A percentile compares a stretch with the other conserved stretches of the same genome.
phyloP scores from a whole-genome alignment of 2,888 invertebrate species.

The Fissipunctia ypsillon region DNA sequence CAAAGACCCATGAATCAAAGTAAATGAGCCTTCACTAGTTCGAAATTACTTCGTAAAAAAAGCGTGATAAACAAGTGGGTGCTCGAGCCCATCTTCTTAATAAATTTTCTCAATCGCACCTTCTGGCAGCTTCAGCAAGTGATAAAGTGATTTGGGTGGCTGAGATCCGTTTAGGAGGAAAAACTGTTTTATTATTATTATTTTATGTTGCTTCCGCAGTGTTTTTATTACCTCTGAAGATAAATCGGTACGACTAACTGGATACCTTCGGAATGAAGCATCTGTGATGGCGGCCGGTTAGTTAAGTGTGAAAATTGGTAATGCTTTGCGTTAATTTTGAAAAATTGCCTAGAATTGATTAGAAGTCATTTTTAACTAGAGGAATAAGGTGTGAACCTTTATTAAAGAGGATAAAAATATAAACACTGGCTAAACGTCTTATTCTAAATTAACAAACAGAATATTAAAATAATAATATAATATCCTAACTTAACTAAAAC shows the following conservation, averaged over 20 bases:
- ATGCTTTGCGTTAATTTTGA: neutral
- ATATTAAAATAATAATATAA: too few species aligned
- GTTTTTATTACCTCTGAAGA: slow-evolving; percentile 45
- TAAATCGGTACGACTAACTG: slow-evolving; percentile 33
- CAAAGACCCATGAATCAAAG: neutral
- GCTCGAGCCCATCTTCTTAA: slow-evolving; percentile 7
- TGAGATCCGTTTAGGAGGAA: slow-evolving; percentile 21
- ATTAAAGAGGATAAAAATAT: too few species aligned
- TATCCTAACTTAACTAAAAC: too few species aligned
- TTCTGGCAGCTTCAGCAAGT: slow-evolving; percentile 27
- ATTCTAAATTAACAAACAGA: too few species aligned
- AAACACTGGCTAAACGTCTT: too few species aligned
- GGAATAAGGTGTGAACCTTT: neutral
- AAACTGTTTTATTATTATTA: slow-evolving; percentile 31
- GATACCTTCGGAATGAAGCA: neutral
- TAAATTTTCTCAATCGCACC: slow-evolving; percentile 46
- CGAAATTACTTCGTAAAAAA: slow-evolving; percentile 15
- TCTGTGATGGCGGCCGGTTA: neutral
- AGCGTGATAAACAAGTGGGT: slow-evolving; percentile 1
- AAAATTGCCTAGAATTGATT: neutral
- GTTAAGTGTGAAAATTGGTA: neutral
- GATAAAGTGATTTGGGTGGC: slow-evolving; percentile 47
- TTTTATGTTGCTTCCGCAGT: slow-evolving; percentile 1
- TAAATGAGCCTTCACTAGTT: neutral
- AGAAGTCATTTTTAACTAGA: neutral